Conservation (phyloP, 1,140 invertebrate genomes). For the Drosophila subpulchrella region DNA sequence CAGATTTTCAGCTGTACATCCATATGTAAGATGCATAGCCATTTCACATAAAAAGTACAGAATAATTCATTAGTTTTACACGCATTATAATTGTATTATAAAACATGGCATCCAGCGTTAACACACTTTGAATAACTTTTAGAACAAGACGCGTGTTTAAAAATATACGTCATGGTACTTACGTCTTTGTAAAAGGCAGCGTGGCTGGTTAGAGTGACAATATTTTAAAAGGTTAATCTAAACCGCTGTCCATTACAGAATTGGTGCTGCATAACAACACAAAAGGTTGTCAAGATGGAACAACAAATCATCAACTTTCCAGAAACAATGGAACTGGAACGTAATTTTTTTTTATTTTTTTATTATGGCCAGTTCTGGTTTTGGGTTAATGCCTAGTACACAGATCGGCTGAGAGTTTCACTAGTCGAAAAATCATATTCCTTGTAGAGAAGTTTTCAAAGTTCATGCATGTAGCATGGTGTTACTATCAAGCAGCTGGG, state of each 20-base stretch:
- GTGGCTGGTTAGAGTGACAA: background rate
- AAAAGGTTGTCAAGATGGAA: background rate
- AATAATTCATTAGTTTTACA: background rate
- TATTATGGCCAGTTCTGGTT: no score
- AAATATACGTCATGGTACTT: background rate
- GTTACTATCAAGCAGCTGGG: no score
- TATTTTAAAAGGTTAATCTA: constrained; percentile 8
- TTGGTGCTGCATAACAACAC: constrained; percentile 21
- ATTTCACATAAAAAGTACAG: background rate
- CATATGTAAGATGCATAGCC: background rate
- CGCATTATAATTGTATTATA: background rate
- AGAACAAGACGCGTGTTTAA: no score
- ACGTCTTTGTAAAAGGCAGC: constrained; percentile 15
- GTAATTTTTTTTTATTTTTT: no score
- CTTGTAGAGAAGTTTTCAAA: no score
- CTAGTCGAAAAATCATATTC: no score
- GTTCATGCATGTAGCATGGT: no score
- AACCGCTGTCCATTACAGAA: constrained; percentile 20
- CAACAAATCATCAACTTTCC: background rate
- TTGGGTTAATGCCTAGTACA: no score
- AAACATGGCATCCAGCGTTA: no score
- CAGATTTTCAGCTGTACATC: background rate
- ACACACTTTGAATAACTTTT: no score
- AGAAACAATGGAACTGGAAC: constrained; percentile 2
- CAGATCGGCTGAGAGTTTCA: no score